Percentiles rank a stretch among this genome's conserved stretches.
These are phyloP conservation scores for Psilopsiagon aymara DNA, from an alignment of 2,113 vertebrate genomes.

Conservation along the genomic window DNA sequence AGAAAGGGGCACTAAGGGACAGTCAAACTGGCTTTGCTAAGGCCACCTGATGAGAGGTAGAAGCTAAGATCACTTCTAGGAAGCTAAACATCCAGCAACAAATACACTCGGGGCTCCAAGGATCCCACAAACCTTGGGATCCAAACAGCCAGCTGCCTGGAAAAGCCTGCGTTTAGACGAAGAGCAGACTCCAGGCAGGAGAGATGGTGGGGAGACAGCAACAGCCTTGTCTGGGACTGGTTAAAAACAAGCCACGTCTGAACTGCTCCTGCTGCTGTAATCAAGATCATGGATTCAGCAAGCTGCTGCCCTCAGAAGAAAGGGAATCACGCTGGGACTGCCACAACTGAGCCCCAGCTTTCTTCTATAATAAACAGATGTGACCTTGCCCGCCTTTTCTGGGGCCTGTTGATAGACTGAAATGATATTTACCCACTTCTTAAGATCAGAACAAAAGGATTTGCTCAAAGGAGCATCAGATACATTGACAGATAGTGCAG, in stretches of 20 bases:
- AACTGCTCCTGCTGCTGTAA: neutral
- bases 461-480: neutral
- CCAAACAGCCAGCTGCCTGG: neutral
- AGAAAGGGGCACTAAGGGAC: neutral
- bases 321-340: neutral
- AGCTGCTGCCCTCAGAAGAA: neutral
- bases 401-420: neutral
- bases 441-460: neutral
- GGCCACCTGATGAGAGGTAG: fast-evolving
- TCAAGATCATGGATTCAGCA: neutral
- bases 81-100: neutral
- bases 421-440: neutral
- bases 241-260: neutral
- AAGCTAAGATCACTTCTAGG: neutral
- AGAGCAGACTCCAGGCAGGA: neutral
- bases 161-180: neutral
- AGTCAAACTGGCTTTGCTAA: neutral
- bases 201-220: neutral
- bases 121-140: neutral
- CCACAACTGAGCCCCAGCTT: neutral
- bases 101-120: neutral
- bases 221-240: neutral
- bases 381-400: neutral
- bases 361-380: neutral
- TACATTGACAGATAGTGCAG: neutral